phyloP scores from a whole-genome alignment of 2,113 vertebrate genomes.

The Proteles cristata region DNA sequence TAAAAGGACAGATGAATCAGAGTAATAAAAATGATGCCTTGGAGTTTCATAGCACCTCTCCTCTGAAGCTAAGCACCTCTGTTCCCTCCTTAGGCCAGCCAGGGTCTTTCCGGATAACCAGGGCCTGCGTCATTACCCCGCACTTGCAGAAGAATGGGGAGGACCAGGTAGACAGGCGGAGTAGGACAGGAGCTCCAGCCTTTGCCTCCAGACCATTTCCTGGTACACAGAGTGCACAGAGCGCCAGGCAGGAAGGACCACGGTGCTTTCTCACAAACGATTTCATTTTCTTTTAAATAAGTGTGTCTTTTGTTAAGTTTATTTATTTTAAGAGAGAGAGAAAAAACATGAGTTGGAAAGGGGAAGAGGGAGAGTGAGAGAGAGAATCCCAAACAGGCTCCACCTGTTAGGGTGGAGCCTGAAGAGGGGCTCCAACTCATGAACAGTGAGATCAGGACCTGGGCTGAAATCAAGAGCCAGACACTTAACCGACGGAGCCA shows the following conservation, averaged over 20 bases:
- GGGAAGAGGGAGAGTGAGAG: too few relatives aligned
- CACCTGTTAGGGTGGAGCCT: too few relatives aligned
- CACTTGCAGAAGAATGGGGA: neutral
- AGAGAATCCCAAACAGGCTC: too few relatives aligned
- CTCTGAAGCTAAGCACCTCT: neutral
- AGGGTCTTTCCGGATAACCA: neutral
- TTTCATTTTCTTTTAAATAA: too few relatives aligned
- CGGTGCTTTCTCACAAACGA: neutral
- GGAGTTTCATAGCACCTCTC: neutral
- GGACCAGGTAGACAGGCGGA: neutral
- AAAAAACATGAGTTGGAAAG: too few relatives aligned
- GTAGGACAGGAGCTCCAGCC: neutral
- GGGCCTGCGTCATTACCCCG: neutral
- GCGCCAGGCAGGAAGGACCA: neutral
- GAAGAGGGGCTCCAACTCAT: too few relatives aligned
- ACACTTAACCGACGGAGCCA: too few relatives aligned
- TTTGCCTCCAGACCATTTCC: neutral
- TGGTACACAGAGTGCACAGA: accelerated
- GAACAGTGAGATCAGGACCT: too few relatives aligned
- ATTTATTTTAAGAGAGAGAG: too few relatives aligned
- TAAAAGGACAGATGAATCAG: neutral
- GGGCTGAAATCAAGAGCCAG: too few relatives aligned
- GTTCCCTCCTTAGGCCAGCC: neutral
- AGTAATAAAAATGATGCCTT: neutral
- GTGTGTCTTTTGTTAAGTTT: too few relatives aligned